Percentiles rank a stretch among this genome's conserved stretches.
Conservation (phyloP, 2,888 invertebrate species). For the Phasia obesa region DNA sequence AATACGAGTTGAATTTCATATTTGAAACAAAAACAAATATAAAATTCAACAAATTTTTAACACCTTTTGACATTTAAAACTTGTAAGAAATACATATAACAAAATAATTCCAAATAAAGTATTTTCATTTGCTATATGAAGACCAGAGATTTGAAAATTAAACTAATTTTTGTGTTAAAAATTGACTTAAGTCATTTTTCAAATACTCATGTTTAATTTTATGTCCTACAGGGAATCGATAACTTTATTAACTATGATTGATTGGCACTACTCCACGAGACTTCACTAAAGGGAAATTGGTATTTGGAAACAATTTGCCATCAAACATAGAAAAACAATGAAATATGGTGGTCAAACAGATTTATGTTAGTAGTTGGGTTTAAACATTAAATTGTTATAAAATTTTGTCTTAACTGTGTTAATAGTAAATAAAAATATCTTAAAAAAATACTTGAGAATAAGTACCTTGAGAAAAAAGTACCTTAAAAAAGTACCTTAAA, state of each 20-base stretch:
- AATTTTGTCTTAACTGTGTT: too few species aligned
- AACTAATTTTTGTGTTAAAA: too few species aligned
- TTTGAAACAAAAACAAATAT: too few species aligned
- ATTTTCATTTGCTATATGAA: too few species aligned
- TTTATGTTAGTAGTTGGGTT: too few species aligned
- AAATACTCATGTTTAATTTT: background rate
- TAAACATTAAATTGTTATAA: background rate
- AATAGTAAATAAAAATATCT: too few species aligned
- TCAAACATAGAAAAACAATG: background rate
- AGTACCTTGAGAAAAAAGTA: background rate
- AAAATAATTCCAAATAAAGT: too few species aligned
- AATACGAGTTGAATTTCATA: background rate
- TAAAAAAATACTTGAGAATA: background rate
- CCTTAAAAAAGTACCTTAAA: background rate
- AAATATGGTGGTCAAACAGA: background rate
- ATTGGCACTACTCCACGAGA: background rate
- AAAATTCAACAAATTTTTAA: too few species aligned
- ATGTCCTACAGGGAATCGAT: background rate
- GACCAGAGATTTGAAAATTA: too few species aligned
- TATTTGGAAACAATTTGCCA: background rate
- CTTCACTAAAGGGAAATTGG: background rate
- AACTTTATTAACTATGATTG: conserved; percentile 17
- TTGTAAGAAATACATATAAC: too few species aligned
- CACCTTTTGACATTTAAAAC: too few species aligned
- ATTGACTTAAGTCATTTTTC: too few species aligned